A percentile compares a stretch with the other conserved stretches of the same genome.
phyloP scores from a whole-genome alignment of 2,113 vertebrate species.

The Spea multiplicata region DNA sequence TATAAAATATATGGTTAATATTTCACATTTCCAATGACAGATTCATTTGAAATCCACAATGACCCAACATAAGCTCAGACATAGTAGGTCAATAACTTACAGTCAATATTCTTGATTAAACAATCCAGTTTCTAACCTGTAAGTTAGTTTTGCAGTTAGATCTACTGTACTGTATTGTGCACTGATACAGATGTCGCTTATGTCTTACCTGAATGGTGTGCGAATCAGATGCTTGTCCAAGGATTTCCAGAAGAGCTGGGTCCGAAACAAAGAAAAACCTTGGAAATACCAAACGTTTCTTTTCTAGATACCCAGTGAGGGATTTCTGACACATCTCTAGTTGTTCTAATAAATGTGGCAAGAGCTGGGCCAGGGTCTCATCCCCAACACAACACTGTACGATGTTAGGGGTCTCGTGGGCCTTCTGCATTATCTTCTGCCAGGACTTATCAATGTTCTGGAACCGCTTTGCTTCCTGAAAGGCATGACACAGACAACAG shows the following conservation, averaged over 20 bases:
- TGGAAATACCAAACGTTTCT: conserved; percentile 90
- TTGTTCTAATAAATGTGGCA: conserved; percentile 73
- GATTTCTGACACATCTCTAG: conserved; percentile 78
- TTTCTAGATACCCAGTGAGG: conserved; percentile 86
- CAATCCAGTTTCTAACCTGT: too few species aligned
- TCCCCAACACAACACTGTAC: conserved; percentile 80
- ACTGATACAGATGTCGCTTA: neutral
- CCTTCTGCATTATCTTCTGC: conserved; percentile 80
- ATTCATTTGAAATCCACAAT: too few species aligned
- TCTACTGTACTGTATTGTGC: neutral
- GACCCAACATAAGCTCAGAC: too few species aligned
- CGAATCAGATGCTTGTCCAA: conserved; percentile 92
- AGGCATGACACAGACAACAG: conserved; percentile 34
- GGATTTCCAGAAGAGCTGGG: conserved; percentile 90
- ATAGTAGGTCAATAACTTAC: too few species aligned
- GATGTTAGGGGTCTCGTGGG: conserved; percentile 71
- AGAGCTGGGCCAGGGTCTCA: conserved; percentile 72
- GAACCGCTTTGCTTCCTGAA: conserved; percentile 80
- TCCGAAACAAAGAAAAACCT: conserved; percentile 98
- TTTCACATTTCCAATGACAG: too few species aligned
- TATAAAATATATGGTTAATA: too few species aligned
- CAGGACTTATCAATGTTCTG: conserved; percentile 82
- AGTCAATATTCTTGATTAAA: too few species aligned
- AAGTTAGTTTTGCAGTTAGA: too few species aligned
- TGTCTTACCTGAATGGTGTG: conserved; percentile 84